phyloP scores from a whole-genome alignment of 1,140 invertebrate species.

The Ips nitidus region DNA sequence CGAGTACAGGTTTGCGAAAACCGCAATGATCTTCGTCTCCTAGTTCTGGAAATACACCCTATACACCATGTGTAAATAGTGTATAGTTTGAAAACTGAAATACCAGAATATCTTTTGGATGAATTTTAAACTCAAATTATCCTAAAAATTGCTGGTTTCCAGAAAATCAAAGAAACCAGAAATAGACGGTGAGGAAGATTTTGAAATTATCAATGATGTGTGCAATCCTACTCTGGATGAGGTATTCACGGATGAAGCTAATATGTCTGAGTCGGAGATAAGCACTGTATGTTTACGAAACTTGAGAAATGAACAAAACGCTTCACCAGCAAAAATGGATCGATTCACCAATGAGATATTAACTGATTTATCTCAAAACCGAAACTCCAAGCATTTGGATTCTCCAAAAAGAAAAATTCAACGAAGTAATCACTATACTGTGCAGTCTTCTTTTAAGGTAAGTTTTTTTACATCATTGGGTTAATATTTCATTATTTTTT shows the following conservation, averaged over 20 bases:
- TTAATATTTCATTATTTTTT: too few species aligned
- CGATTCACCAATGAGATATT: conserved; percentile 51
- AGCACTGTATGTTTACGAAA: not conserved
- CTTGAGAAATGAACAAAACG: conserved; percentile 25
- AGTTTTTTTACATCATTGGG: conserved; percentile 33
- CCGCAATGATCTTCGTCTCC: too few species aligned
- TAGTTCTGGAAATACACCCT: too few species aligned
- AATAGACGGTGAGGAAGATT: conserved; percentile 44
- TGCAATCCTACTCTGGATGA: conserved; percentile 40
- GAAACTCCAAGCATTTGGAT: conserved; percentile 47
- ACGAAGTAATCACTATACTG: conserved; percentile 48
- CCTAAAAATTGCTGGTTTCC: not conserved
- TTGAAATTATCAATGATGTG: conserved; percentile 38
- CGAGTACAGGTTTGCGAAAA: too few species aligned
- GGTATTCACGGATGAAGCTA: conserved; percentile 33
- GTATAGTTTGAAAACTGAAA: too few species aligned
- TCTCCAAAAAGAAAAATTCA: conserved; percentile 48
- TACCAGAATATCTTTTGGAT: not conserved
- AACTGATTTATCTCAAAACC: conserved; percentile 43
- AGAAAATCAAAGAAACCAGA: conserved; percentile 38
- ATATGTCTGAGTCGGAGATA: conserved; percentile 9
- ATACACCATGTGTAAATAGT: too few species aligned
- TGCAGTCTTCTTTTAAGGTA: conserved; percentile 46
- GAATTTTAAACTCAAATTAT: not conserved
- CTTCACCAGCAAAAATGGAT: conserved; percentile 46